Base-by-base conservation (phyloP, 2,797 vertebrate species). In the Rhodeus uyekii region DNA sequence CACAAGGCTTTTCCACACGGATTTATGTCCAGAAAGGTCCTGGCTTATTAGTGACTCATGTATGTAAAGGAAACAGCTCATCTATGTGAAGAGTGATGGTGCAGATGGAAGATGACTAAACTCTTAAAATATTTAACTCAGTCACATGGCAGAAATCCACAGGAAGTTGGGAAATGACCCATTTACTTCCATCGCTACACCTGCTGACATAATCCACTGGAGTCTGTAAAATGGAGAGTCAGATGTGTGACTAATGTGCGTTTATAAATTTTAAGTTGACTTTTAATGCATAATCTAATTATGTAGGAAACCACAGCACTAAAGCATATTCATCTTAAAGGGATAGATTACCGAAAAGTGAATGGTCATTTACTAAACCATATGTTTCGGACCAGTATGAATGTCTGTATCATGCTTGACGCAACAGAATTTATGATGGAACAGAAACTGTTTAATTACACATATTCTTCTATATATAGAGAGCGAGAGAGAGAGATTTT, bases 121-220 rank as follows among this genome's bases (percentile, higher is more conserved):
- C 60, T 50, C 29, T 32, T 74, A 24, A 74, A 81, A 50, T 74
- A 53, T 81, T 71, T 73, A 73, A 69, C 6, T 55, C 64, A 0
- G 48, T 69, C 78, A 80, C 78, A 69, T 68, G 78, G 29, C 61
- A 18, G 29, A 72, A 48, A 67, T 81, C 24, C 60, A 81, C 46
- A 89, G 90, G 86, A 90, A 88, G 89, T 89, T 90, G 87, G 89
- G 87, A 90, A 90, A 91, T 92, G 89, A 89, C 91, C 90, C 89
- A 89, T 92, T 92, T 90, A 90, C 78, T 80, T 84, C 90, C 88
- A 90, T 93, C 84, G 89, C 92, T 91, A 90, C 93, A 91, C 91
- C 91, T 91, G 91, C 93, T 93, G 61, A 22, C 9, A 60, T 68
- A 69, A 74, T 64, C 44, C 69, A 63, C 32, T 48, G 29, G n/a